Evolutionary conservation across 2,888 invertebrate species (phyloP).

Genomic region (Cephus spinipes): DNA sequence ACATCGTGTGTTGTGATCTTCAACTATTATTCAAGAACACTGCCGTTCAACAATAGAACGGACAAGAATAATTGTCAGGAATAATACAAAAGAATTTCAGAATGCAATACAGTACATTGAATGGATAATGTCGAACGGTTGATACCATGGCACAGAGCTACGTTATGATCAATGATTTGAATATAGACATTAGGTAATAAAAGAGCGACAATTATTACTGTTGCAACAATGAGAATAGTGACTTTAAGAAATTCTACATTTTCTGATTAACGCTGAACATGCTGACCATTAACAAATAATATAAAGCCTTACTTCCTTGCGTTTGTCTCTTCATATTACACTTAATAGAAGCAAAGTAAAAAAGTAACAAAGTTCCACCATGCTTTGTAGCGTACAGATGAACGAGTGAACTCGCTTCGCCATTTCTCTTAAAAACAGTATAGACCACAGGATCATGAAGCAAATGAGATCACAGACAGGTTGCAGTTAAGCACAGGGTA

Average conservation of each 20-base stretch:
- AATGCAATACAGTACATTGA: neutral
- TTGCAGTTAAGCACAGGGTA: neutral
- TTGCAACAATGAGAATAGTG: neutral
- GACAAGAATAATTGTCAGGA: neutral
- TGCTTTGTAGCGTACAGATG: neutral
- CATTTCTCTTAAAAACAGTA: neutral
- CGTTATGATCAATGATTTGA: neutral
- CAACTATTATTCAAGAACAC: neutral
- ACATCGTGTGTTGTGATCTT: neutral
- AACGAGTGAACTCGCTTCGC: neutral
- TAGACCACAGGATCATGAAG: neutral
- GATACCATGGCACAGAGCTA: no score
- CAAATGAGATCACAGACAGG: neutral
- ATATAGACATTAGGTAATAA: neutral
- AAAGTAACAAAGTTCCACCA: neutral
- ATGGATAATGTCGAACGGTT: neutral
- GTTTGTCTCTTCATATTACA: neutral
- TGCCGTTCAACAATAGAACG: neutral
- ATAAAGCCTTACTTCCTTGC: neutral
- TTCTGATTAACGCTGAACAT: neutral
- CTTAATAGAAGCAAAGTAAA: neutral
- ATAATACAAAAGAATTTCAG: neutral
- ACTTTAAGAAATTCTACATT: neutral
- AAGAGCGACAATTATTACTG: neutral
- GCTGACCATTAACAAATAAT: neutral